Evolutionary conservation across 1,140 invertebrate species (phyloP).

Genomic region (Leptonema lineaticorne): DNA sequence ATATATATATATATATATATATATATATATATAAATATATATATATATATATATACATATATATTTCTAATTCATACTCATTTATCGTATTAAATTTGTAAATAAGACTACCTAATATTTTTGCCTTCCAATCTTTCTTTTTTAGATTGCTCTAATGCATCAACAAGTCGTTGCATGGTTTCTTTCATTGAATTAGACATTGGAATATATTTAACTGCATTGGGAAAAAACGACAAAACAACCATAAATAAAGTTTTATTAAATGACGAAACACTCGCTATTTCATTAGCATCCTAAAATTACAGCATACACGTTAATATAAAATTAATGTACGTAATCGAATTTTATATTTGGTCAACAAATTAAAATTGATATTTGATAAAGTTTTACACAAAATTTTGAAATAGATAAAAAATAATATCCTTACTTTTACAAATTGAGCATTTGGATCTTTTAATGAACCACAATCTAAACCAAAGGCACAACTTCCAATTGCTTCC

Average conservation of each 20-base stretch:
- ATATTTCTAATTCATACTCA: too few relatives aligned
- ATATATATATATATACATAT: too few relatives aligned
- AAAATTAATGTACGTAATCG: constrained; percentile 43
- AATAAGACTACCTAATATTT: constrained; percentile 31
- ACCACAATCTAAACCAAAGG: constrained; percentile 52
- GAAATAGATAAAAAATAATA: constrained; percentile 17
- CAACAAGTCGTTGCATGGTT: constrained; percentile 42
- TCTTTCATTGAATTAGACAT: constrained; percentile 43
- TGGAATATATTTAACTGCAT: constrained; percentile 20
- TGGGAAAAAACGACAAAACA: constrained; percentile 26
- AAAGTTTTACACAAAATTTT: not conserved
- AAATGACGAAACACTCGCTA: constrained; percentile 40
- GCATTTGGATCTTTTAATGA: constrained; percentile 49
- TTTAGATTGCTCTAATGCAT: constrained; percentile 34
- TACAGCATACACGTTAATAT: constrained; percentile 36
- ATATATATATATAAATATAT: constrained; percentile 34
- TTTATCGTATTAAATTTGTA: not conserved
- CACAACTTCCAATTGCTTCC: constrained; percentile 54
- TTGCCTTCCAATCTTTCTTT: constrained; percentile 23
- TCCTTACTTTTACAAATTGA: constrained; percentile 48
- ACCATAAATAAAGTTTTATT: constrained; percentile 32
- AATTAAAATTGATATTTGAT: not conserved
- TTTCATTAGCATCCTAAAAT: constrained; percentile 50
- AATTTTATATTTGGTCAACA: constrained; percentile 45
- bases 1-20: not conserved